These are phyloP conservation scores for Alviniconcha marisindica DNA, from an alignment of 1,140 invertebrate species.

Conservation along the genomic window DNA sequence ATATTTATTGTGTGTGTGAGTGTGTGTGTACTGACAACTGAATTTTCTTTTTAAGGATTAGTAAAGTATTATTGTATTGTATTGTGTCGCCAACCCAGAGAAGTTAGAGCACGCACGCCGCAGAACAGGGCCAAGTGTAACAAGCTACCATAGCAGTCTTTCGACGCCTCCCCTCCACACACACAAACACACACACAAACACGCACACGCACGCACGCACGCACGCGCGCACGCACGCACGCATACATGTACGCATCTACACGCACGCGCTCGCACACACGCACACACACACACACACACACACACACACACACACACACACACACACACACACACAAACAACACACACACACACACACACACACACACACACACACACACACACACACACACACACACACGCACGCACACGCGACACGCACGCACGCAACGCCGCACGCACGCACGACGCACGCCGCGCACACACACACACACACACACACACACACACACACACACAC, in stretches of 20 bases:
- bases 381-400: not conserved
- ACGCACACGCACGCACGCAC: no score
- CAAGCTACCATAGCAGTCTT: no score
- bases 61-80: no score
- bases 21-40: no score
- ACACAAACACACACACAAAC: no score
- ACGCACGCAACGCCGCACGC: not conserved
- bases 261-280: not conserved
- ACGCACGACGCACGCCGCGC: not conserved
- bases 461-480: not conserved
- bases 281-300: not conserved
- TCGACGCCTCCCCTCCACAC: no score
- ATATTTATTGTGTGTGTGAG: no score
- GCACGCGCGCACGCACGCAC: not conserved
- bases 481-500: slow-evolving; percentile 4
- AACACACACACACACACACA: not conserved
- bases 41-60: no score
- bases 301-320: not conserved
- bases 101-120: no score
- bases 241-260: not conserved
- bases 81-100: no score
- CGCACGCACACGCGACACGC: not conserved
- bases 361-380: not conserved
- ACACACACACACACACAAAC: no score
- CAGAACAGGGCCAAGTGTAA: no score